Base-by-base conservation (phyloP, 2,113 vertebrate species). In the Choloepus hoffmanni region DNA sequence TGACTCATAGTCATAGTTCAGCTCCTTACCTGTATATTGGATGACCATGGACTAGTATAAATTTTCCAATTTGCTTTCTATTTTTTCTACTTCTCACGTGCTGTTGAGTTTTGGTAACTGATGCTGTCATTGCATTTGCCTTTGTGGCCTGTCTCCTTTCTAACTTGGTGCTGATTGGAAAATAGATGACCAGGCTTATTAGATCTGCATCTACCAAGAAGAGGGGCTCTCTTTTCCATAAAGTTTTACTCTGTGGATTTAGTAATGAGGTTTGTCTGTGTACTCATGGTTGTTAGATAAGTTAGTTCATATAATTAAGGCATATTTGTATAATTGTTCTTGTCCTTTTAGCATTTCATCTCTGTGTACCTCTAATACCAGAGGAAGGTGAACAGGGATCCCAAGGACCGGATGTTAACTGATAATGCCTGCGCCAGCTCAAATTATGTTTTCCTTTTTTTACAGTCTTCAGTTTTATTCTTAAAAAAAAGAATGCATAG, bases 281-380 rank as follows among this genome's bases (percentile, higher is more conserved):
- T 65, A 74, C 48, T 30, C n/a, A 36, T 85, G 40, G 33, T 63
- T 68, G 30, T 73, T 84, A 50, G 3, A 33, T 70, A 74, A 73
- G 16, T 72, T 82, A 72, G 36, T 6, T 84, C 18, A 15, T 26
- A 36, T 92, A 82, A 33, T 33, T 83, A 30, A 90, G 19, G 14
- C 82, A 19, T 90, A 55, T 85, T 62, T 85, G 15, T 85, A 74
- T 84, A 67, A 73, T 85, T 2, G 67, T 81, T 81, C 28, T 85
- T 85, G 67, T 67, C 8, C 60, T 93, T 78, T 63, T 86, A 90
- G 26, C 15, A 53, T 83, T 87, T 91, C 12, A 91, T 93, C 23
- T 72, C 14, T 24, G 53, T 16, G 15, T 24, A 63, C 16, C 15
- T 19, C n/a, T 95, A 30, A 73, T 74, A 81, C 21, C 53, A 77